phyloP scores from a whole-genome alignment of 2,888 invertebrate species.

The Eledone cirrhosa region DNA sequence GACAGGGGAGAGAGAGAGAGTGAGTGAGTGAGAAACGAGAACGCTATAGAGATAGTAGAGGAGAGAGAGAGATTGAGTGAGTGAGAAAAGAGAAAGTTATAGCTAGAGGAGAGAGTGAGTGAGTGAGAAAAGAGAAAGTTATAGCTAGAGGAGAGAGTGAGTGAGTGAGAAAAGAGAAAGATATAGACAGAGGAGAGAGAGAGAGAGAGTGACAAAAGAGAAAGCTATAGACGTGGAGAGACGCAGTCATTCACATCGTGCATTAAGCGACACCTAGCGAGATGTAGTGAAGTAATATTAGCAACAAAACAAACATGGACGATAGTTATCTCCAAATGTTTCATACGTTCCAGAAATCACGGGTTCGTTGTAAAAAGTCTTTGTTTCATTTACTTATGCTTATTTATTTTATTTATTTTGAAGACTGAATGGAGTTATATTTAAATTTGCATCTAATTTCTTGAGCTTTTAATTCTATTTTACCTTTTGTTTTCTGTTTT shows the following conservation, averaged over 20 bases:
- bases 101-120: neutral
- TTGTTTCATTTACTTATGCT: too few relatives aligned
- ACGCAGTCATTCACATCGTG: too few relatives aligned
- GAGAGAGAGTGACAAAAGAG: neutral
- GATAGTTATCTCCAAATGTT: slow-evolving; percentile 5
- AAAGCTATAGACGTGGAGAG: neutral
- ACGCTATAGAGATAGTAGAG: too few relatives aligned
- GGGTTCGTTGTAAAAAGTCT: neutral
- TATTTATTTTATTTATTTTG: too few relatives aligned
- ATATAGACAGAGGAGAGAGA: neutral
- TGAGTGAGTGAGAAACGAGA: too few relatives aligned
- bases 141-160: neutral
- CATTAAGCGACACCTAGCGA: too few relatives aligned
- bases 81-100: neutral
- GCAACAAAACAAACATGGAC: slow-evolving; percentile 23
- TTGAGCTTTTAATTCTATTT: too few relatives aligned
- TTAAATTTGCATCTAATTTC: too few relatives aligned
- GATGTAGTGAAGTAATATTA: neutral
- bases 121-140: neutral
- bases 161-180: neutral
- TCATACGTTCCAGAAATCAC: neutral
- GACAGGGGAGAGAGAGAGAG: too few relatives aligned
- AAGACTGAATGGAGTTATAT: too few relatives aligned
- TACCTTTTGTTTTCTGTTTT: too few relatives aligned
- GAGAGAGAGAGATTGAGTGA: too few relatives aligned